Conservation (phyloP, 2,888 invertebrate genomes). For the Dasysyrphus tricinctus region DNA sequence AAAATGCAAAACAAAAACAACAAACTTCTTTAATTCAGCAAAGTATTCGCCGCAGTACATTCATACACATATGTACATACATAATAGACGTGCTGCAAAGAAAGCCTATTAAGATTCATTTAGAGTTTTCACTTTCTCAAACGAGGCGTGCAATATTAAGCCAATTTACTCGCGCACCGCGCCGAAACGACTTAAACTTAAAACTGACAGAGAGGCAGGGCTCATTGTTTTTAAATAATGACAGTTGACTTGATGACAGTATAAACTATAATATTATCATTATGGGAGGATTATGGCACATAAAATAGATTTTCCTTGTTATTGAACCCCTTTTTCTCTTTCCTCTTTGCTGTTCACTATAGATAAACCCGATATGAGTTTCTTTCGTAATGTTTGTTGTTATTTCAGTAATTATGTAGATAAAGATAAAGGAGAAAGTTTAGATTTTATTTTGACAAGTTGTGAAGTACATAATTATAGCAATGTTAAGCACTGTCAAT, state of each 20-base stretch:
- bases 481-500: slow-evolving; percentile 14
- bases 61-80: not conserved
- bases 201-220: not conserved
- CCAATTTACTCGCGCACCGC: slow-evolving; percentile 42
- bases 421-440: not conserved
- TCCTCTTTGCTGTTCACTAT: not conserved
- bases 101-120: slow-evolving; percentile 71
- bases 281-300: slow-evolving; percentile 53
- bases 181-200: not conserved
- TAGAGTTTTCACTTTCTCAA: slow-evolving; percentile 72
- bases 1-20: slow-evolving; percentile 5
- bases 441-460: slow-evolving; percentile 6
- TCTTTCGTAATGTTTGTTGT: slow-evolving; percentile 12
- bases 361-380: not conserved
- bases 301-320: slow-evolving; percentile 53
- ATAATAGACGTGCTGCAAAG: slow-evolving; percentile 18
- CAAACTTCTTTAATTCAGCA: slow-evolving; percentile 12
- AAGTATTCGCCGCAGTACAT: slow-evolving; percentile 11
- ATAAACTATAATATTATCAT: slow-evolving; percentile 55
- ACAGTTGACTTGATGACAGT: slow-evolving; percentile 66
- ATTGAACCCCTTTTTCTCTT: slow-evolving; percentile 8
- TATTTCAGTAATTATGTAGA: slow-evolving; percentile 13
- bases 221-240: slow-evolving; percentile 43
- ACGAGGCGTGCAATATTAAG: slow-evolving; percentile 45
- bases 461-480: slow-evolving; percentile 7